These are phyloP conservation scores for Lapara coniferarum DNA, from an alignment of 2,888 invertebrate genomes.

Conservation along the genomic window DNA sequence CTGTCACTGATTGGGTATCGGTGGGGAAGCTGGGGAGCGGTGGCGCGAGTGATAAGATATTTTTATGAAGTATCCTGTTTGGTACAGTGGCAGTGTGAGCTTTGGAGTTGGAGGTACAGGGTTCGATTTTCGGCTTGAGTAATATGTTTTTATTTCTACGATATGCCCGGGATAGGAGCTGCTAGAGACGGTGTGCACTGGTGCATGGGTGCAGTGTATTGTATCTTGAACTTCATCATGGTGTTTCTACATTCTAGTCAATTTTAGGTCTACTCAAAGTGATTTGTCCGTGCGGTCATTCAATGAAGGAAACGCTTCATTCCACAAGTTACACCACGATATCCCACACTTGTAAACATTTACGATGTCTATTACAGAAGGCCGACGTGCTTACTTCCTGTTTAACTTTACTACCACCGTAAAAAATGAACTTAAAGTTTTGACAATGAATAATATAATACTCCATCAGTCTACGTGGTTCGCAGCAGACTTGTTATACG, in stretches of 20 bases:
- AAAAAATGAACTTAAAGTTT: constrained; percentile 31
- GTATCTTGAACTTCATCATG: no score
- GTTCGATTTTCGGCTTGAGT: no score
- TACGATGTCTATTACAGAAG: constrained; percentile 73
- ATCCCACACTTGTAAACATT: constrained; percentile 63
- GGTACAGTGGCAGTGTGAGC: background rate
- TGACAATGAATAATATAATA: constrained; percentile 4
- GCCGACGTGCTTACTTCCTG: constrained; percentile 67
- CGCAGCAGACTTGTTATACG: background rate
- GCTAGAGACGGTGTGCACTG: no score
- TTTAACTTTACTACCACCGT: constrained; percentile 67
- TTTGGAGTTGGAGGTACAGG: no score
- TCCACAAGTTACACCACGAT: constrained; percentile 34
- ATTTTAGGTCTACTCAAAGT: no score
- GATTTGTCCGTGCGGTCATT: background rate
- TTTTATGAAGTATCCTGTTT: constrained; percentile 5
- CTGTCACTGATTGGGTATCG: constrained; percentile 75
- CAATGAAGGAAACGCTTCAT: constrained; percentile 30
- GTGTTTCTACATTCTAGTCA: no score
- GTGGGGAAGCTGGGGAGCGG: constrained; percentile 38
- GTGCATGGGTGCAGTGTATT: no score
- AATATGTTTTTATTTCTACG: no score
- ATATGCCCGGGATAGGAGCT: no score
- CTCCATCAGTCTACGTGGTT: background rate
- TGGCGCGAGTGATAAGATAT: background rate